A percentile compares a stretch with the other conserved stretches of the same genome.
phyloP scores from a whole-genome alignment of 2,113 vertebrate species.

The Nothoprocta perdicaria region DNA sequence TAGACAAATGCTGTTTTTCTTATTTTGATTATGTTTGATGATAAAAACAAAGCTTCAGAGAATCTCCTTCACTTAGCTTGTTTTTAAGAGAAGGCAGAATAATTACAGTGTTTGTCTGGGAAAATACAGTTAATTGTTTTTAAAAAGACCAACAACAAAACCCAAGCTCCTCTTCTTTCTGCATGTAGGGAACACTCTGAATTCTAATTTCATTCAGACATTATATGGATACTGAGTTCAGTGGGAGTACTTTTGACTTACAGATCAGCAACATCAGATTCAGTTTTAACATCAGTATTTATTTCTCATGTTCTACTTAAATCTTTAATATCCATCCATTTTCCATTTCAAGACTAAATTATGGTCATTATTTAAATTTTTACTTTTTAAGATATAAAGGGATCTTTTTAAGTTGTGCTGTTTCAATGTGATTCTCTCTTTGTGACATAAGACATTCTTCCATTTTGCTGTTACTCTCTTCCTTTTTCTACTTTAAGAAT shows the following conservation, averaged over 20 bases:
- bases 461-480: conserved; percentile 33
- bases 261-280: not conserved
- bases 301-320: conserved; percentile 27
- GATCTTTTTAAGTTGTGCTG: conserved; percentile 32
- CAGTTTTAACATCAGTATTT: not conserved
- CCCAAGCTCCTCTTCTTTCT: not conserved
- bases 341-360: conserved; percentile 52
- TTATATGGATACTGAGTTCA: not conserved
- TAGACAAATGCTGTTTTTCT: not conserved
- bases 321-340: conserved; percentile 26
- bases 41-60: not conserved
- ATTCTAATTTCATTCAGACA: conserved; percentile 31
- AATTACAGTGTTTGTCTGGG: not conserved
- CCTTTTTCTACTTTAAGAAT: conserved; percentile 54
- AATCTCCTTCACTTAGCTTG: not conserved
- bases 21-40: not conserved
- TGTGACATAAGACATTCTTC: not conserved
- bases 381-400: conserved; percentile 47
- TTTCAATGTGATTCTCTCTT: conserved; percentile 30
- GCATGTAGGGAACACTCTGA: not conserved
- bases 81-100: not conserved
- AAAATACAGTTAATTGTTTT: not conserved
- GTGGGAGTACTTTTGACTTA: not conserved
- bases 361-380: conserved; percentile 39
- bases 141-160: not conserved